Evolutionary conservation across 2,113 vertebrate species (phyloP), one percentile per base, ranked within the genome.

Genomic region (Spea bombifrons): DNA sequence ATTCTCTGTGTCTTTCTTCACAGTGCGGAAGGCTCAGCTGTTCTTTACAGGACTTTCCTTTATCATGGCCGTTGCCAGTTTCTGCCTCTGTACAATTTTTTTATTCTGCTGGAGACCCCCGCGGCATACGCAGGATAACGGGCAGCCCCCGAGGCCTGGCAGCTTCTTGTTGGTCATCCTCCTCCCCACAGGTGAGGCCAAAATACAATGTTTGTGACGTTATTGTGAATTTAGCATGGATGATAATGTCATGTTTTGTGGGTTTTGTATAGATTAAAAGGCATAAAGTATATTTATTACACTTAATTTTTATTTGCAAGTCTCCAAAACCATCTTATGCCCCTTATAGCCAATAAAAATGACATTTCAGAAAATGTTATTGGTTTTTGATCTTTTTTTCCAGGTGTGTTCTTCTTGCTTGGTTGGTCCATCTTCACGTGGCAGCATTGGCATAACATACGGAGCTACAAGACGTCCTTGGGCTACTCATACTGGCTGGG

Each of bases 361-460:
- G 30, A 30, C 30, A 30, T 30, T 1, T 30, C 30, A 30, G 30
- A 30, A 30, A 30, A 30, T 30, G 1, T 1, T 53, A 30, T 30
- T 30, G 30, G 30, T 30, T 30, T 9, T 10, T 57, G 16, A 13
- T 57, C 8, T 53, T 70, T 53, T 6, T 67, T 55, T 64, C 44
- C 86, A 94, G 92, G 91, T 48, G 88, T 93, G 74, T 89, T 92
- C 81, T 94, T 93, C 84, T 84, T 92, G 67, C 82, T 94, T 15
- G 84, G 86, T 80, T 94, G 92, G 92, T 86, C 86, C 4, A 73
- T 92, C 61, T 94, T 92, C 83, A 93, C 90, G 5, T 82, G 86
- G 78, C 86, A 92, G 55, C 88, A 92, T 75, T 63, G n/a, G 57
- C 75, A 81, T 7, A 89, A 91, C 55, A 93, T 92, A 66, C 57